Conservation (phyloP, 2,888 invertebrate genomes). For the Tipula confusa region DNA sequence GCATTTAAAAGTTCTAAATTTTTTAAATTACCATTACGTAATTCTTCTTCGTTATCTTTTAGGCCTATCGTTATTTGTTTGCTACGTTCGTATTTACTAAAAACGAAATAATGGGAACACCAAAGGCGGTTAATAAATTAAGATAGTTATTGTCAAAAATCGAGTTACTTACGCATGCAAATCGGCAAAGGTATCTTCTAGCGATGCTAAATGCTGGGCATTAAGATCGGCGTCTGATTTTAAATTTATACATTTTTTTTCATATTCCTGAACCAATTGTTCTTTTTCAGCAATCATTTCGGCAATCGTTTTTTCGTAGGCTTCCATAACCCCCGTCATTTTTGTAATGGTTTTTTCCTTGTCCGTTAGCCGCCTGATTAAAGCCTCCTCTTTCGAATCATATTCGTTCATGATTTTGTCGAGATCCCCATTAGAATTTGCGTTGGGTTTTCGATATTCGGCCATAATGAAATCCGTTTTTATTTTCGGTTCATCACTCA, state of each 20-base stretch:
- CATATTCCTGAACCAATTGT: slow-evolving; percentile 51
- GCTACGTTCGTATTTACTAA: slow-evolving; percentile 50
- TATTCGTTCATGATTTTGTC: slow-evolving; percentile 50
- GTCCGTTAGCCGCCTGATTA: slow-evolving; percentile 49
- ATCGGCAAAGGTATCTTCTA: slow-evolving; percentile 64
- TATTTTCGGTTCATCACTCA: background rate
- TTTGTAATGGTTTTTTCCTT: slow-evolving; percentile 49
- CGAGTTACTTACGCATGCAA: slow-evolving; percentile 54
- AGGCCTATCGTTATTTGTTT: slow-evolving; percentile 49
- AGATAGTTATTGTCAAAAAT: too few relatives aligned
- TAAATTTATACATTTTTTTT: slow-evolving; percentile 56
- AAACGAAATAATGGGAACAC: background rate
- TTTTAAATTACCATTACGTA: slow-evolving; percentile 56
- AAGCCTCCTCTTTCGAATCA: slow-evolving; percentile 48
- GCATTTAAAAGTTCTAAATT: slow-evolving; percentile 67
- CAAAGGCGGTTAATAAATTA: too few relatives aligned
- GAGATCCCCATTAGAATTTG: slow-evolving; percentile 43
- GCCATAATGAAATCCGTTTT: background rate
- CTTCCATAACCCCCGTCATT: slow-evolving; percentile 65
- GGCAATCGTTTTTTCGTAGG: slow-evolving; percentile 75
- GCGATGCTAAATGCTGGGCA: slow-evolving; percentile 58
- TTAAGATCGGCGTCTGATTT: slow-evolving; percentile 60
- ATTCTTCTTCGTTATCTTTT: slow-evolving; percentile 46
- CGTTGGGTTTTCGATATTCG: background rate
- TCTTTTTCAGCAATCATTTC: slow-evolving; percentile 71